Percentiles rank a stretch among this genome's conserved stretches.
phyloP scores from a whole-genome alignment of 2,888 invertebrate species.

The Cyaniris semiargus region DNA sequence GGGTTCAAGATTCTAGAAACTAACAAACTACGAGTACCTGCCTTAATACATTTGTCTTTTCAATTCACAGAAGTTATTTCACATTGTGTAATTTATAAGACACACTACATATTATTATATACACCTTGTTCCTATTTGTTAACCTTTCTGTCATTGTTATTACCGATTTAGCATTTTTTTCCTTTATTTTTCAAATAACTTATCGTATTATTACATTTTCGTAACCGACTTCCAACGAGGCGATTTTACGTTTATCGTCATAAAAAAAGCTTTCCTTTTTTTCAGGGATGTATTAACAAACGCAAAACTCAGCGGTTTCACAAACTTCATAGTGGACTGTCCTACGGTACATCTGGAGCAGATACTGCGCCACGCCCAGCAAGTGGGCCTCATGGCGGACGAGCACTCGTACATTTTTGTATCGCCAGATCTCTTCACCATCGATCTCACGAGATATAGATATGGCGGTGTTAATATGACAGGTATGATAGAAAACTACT shows the following conservation, averaged over 20 bases:
- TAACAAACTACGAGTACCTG: too few relatives aligned
- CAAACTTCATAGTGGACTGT: constrained; percentile 88
- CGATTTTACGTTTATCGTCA: too few relatives aligned
- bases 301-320: constrained; percentile 84
- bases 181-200: too few relatives aligned
- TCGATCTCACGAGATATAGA: constrained; percentile 88
- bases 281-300: constrained; percentile 84
- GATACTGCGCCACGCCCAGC: constrained; percentile 84
- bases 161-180: too few relatives aligned
- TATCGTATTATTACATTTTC: too few relatives aligned
- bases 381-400: constrained; percentile 91
- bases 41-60: too few relatives aligned
- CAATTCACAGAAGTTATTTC: neutral
- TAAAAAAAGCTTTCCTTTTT: constrained; percentile 34
- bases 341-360: constrained; percentile 76
- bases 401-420: constrained; percentile 89
- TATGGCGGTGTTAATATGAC: constrained; percentile 92
- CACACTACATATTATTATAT: too few relatives aligned
- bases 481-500: constrained; percentile 57
- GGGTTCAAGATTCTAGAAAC: too few relatives aligned
- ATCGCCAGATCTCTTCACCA: constrained; percentile 88
- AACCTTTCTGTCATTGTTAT: too few relatives aligned
- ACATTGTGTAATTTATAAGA: too few relatives aligned
- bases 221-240: too few relatives aligned
- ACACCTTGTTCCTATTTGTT: too few relatives aligned